A percentile compares a stretch with the other conserved stretches of the same genome.
These are phyloP conservation scores for Tupaia chinensis DNA, from an alignment of 2,113 vertebrate species.

Conservation along the genomic window DNA sequence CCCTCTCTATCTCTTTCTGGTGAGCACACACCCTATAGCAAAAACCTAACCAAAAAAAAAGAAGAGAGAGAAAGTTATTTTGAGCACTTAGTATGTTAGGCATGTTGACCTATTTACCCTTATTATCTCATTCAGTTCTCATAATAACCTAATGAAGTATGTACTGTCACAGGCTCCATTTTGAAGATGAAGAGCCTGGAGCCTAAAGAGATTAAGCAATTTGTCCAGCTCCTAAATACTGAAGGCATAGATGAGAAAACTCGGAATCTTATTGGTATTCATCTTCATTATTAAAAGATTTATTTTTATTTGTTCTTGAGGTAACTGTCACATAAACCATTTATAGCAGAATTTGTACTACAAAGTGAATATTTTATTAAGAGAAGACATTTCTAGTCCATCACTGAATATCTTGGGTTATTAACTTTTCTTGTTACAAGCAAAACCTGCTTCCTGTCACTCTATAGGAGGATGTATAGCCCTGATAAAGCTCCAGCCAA, in stretches of 20 bases:
- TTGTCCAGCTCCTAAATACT: background rate
- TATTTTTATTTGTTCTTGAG: constrained; percentile 5
- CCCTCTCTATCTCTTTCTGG: too few species aligned
- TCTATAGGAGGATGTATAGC: background rate
- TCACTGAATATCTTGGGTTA: background rate
- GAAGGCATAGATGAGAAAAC: background rate
- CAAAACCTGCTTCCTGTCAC: constrained; percentile 23
- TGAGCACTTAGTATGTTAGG: background rate
- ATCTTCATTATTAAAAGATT: background rate
- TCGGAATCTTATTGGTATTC: background rate
- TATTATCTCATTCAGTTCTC: background rate
- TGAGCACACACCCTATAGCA: too few species aligned
- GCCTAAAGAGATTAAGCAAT: background rate
- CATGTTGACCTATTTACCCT: background rate
- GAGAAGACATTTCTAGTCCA: constrained; percentile 32
- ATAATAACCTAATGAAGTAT: background rate
- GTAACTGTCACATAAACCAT: background rate
- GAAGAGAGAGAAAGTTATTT: background rate
- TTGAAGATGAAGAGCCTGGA: background rate
- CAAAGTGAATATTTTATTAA: background rate
- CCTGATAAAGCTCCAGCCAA: constrained; percentile 14
- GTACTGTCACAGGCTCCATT: background rate
- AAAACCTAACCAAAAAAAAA: too few species aligned
- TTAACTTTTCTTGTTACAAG: background rate
- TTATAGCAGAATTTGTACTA: constrained; percentile 14